phyloP scores from a whole-genome alignment of 2,797 vertebrate species.

The Gambelia wislizenii region DNA sequence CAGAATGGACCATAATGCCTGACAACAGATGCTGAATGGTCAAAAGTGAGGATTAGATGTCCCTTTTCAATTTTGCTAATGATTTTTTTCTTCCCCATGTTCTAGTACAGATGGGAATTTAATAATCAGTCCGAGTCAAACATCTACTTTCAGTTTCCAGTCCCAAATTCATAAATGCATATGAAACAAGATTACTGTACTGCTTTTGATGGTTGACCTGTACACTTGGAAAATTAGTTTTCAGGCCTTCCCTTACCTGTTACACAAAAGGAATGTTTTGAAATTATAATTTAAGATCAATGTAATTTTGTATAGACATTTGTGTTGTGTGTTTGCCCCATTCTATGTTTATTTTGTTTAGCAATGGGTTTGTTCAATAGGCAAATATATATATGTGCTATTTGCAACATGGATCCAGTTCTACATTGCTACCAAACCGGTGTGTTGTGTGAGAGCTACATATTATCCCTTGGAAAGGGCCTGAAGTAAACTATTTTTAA shows the following conservation, averaged over 20 bases:
- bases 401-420: constrained; percentile 1
- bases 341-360: background rate
- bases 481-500: constrained; percentile 34
- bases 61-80: background rate
- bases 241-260: background rate
- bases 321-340: background rate
- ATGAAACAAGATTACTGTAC: background rate
- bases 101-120: background rate
- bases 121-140: background rate
- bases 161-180: background rate
- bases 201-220: background rate
- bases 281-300: background rate
- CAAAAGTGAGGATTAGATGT: background rate
- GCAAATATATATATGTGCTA: background rate
- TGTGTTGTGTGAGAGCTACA: background rate
- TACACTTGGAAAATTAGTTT: background rate
- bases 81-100: background rate
- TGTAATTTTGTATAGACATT: background rate
- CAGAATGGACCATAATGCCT: background rate
- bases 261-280: background rate
- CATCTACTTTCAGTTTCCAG: background rate
- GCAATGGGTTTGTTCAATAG: background rate
- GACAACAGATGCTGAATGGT: background rate
- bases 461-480: constrained; percentile 41
- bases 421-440: background rate